Evolutionary conservation across 2,888 invertebrate genomes (phyloP).

Genomic region (Synergus umbraculus): DNA sequence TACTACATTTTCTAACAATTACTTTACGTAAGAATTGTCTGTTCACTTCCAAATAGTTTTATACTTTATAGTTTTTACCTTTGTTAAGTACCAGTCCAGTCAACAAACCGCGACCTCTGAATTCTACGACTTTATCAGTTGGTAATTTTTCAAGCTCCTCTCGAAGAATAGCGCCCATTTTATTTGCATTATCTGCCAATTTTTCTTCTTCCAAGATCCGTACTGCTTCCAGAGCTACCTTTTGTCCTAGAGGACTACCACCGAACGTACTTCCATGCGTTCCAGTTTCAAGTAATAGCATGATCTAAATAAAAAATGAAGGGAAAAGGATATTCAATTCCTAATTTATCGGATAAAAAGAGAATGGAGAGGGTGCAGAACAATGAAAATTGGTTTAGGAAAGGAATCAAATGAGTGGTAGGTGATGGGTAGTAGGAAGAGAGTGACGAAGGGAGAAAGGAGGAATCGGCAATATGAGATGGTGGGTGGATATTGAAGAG

Average conservation of each 20-base stretch:
- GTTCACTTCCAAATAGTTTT: not conserved
- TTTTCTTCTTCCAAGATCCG: conserved; percentile 87
- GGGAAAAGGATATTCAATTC: not conserved
- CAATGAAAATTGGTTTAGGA: too few species aligned
- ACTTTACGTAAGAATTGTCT: too few species aligned
- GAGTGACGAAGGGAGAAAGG: too few species aligned
- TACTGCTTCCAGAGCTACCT: conserved; percentile 86
- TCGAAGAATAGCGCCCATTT: conserved; percentile 84
- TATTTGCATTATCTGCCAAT: conserved; percentile 85
- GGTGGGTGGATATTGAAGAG: too few species aligned
- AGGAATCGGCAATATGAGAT: too few species aligned
- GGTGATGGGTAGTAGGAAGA: too few species aligned
- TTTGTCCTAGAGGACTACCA: conserved; percentile 89
- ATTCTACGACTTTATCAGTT: conserved; percentile 81
- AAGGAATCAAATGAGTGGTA: too few species aligned
- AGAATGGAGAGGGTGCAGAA: too few species aligned
- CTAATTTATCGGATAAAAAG: too few species aligned
- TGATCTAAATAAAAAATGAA: conserved; percentile 61
- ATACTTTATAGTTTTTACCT: conserved; percentile 77
- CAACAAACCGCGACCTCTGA: conserved; percentile 88
- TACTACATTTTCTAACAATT: not conserved
- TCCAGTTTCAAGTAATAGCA: conserved; percentile 73
- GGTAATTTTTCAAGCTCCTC: conserved; percentile 82
- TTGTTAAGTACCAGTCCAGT: conserved; percentile 86
- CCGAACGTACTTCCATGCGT: conserved; percentile 92